A percentile compares a stretch with the other conserved stretches of the same genome.
phyloP scores from a whole-genome alignment of 2,113 vertebrate genomes.

The Hoplias malabaricus region DNA sequence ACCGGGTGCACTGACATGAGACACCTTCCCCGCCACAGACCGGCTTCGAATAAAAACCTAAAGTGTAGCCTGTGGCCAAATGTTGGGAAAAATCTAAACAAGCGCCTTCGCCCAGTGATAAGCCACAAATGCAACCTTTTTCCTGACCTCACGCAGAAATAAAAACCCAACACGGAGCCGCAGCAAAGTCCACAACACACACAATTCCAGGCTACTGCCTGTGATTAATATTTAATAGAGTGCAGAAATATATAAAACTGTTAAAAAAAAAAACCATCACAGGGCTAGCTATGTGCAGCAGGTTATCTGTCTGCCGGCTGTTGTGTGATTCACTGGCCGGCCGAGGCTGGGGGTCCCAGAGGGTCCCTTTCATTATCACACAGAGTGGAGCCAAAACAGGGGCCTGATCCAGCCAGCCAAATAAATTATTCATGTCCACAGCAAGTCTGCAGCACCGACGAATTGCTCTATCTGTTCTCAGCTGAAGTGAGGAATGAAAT shows the following conservation, averaged over 20 bases:
- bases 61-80: conserved; percentile 31
- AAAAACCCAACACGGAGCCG: background rate
- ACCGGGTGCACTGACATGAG: conserved; percentile 44
- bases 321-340: conserved; percentile 51
- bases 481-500: conserved; percentile 48
- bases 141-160: conserved; percentile 38
- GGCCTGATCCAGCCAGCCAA: conserved; percentile 31
- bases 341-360: conserved; percentile 44
- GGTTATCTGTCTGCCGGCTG: conserved; percentile 52
- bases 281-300: conserved; percentile 35
- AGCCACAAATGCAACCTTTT: conserved; percentile 47
- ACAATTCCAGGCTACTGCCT: conserved; percentile 42
- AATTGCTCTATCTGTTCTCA: conserved; percentile 41
- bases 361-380: conserved; percentile 54
- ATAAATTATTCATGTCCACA: conserved; percentile 53
- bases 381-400: conserved; percentile 47
- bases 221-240: conserved; percentile 54
- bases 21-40: conserved; percentile 40
- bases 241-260: conserved; percentile 48
- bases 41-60: conserved; percentile 31
- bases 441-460: conserved; percentile 37
- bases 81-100: conserved; percentile 42
- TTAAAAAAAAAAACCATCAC: conserved; percentile 31
- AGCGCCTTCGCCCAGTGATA: conserved; percentile 22
- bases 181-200: conserved; percentile 27